These are phyloP conservation scores for Penaeus indicus DNA, from an alignment of 1,140 invertebrate species.

Conservation along the genomic window DNA sequence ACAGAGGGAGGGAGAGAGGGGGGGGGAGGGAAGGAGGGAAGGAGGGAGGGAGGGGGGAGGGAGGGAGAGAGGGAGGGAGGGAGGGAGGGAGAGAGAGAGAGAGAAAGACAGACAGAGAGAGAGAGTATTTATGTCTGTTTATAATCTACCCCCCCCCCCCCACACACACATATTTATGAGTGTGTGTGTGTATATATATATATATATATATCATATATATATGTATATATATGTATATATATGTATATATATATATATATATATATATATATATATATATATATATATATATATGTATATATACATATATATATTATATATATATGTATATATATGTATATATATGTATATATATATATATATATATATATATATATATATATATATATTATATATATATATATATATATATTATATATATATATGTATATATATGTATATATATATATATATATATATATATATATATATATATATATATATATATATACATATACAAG, in stretches of 20 bases:
- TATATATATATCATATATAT: neutral
- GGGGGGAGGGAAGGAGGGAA: neutral
- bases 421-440: too few relatives aligned
- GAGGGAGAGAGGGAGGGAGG: neutral
- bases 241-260: neutral
- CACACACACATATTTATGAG: neutral
- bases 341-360: too few relatives aligned
- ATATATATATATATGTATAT: neutral
- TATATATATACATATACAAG: too few relatives aligned
- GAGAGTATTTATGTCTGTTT: neutral
- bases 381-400: too few relatives aligned
- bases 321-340: neutral
- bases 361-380: too few relatives aligned
- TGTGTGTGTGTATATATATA: neutral
- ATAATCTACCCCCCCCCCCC: neutral
- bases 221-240: neutral
- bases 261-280: neutral
- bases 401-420: too few relatives aligned
- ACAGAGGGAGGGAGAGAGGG: neutral
- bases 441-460: too few relatives aligned
- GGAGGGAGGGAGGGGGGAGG: constrained; percentile 3
- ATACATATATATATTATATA: neutral
- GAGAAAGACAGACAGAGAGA: neutral
- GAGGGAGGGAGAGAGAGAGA: neutral
- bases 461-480: too few relatives aligned